phyloP scores from a whole-genome alignment of 2,797 vertebrate species.

The Monodelphis domestica region DNA sequence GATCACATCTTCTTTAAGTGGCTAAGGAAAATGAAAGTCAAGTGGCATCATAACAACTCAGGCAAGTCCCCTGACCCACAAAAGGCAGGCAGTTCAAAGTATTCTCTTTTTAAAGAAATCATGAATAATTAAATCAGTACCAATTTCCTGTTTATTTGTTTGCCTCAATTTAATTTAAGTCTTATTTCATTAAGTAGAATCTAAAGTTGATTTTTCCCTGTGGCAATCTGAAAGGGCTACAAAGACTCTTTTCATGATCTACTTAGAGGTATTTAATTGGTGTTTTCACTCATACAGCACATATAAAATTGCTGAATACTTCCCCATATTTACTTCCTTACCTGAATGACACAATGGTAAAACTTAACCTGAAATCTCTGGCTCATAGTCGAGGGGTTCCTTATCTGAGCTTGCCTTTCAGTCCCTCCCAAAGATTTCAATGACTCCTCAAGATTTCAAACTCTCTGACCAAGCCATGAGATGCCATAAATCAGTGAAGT shows the following conservation, averaged over 20 bases:
- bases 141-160: not conserved
- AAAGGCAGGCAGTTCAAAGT: not conserved
- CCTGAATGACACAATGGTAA: not conserved
- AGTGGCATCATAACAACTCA: not conserved
- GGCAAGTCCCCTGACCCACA: not conserved
- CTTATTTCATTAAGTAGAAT: not conserved
- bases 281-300: not conserved
- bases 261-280: no score
- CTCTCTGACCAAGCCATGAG: not conserved
- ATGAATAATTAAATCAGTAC: not conserved
- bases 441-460: not conserved
- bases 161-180: not conserved
- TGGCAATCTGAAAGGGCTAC: not conserved
- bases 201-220: not conserved
- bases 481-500: not conserved
- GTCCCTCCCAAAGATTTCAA: not conserved
- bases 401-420: not conserved
- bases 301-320: not conserved
- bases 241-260: no score
- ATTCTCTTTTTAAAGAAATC: not conserved
- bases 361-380: not conserved
- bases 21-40: not conserved
- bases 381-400: not conserved
- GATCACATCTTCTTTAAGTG: conserved; percentile 4
- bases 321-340: not conserved